These are phyloP conservation scores for Enteromius viviparus DNA, from an alignment of 2,797 vertebrate species.

Conservation along the genomic window DNA sequence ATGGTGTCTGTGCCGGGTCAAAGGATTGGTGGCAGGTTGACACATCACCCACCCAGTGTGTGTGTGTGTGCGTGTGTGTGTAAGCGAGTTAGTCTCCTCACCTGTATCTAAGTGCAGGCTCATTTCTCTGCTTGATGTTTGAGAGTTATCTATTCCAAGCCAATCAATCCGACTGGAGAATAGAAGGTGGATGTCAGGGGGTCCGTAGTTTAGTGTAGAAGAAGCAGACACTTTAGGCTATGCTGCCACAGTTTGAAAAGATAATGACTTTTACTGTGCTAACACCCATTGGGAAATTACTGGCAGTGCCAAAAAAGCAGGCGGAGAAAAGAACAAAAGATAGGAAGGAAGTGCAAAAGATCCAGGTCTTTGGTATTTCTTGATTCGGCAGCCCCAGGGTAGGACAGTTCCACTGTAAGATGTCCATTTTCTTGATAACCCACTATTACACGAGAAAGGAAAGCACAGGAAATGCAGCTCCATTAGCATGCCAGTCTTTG, in stretches of 20 bases:
- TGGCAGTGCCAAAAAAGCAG: slow-evolving; percentile 13
- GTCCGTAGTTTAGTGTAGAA: slow-evolving; percentile 29
- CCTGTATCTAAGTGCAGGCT: slow-evolving; percentile 42
- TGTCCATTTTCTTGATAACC: slow-evolving; percentile 35
- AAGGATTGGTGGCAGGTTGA: slow-evolving; percentile 14
- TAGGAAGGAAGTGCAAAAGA: not conserved
- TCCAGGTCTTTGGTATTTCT: slow-evolving; percentile 8
- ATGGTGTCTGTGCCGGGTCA: slow-evolving; percentile 29
- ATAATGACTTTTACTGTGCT: slow-evolving; percentile 44
- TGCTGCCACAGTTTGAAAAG: slow-evolving; percentile 35
- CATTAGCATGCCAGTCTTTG: slow-evolving; percentile 19
- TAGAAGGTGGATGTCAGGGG: slow-evolving; percentile 29
- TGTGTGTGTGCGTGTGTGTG: slow-evolving; percentile 20
- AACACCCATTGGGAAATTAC: slow-evolving; percentile 44
- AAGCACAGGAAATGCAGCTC: slow-evolving; percentile 23
- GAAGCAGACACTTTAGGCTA: slow-evolving; percentile 31
- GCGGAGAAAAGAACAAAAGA: not conserved
- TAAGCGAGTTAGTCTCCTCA: slow-evolving; percentile 37
- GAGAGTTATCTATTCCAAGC: slow-evolving; percentile 45
- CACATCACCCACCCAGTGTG: slow-evolving; percentile 32
- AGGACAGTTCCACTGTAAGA: slow-evolving; percentile 9
- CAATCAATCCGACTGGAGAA: slow-evolving; percentile 45
- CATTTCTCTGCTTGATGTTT: slow-evolving; percentile 41
- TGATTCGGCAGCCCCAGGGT: not conserved
- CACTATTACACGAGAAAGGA: slow-evolving; percentile 9